Percentiles rank a stretch among this genome's conserved stretches.
Evolutionary conservation across 2,888 invertebrate species (phyloP).

Genomic region (Argyresthia albistria): DNA sequence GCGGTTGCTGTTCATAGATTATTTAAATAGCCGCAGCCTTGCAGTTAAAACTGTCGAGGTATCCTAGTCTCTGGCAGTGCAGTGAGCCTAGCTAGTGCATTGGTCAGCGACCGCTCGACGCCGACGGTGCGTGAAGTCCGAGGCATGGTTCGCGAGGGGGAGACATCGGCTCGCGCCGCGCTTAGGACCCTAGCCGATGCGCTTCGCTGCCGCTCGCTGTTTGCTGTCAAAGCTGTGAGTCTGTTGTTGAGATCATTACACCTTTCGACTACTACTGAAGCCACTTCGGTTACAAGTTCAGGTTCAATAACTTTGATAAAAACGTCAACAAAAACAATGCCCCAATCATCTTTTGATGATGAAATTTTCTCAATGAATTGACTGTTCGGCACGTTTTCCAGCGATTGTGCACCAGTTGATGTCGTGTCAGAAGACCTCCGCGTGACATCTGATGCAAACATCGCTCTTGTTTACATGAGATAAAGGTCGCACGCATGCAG

Average conservation of each 20-base stretch:
- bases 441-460: too few species aligned
- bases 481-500: too few species aligned
- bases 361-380: too few species aligned
- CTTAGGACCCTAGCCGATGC: slow-evolving; percentile 57
- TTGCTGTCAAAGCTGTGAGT: slow-evolving; percentile 51
- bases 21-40: slow-evolving; percentile 16
- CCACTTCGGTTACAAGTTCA: too few species aligned
- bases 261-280: background rate
- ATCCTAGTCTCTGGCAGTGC: slow-evolving; percentile 9
- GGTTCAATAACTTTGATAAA: too few species aligned
- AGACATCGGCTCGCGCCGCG: slow-evolving; percentile 53
- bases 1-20: slow-evolving; percentile 39
- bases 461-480: too few species aligned
- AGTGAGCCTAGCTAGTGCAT: slow-evolving; percentile 31
- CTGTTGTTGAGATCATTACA: slow-evolving; percentile 15
- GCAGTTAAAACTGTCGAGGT: slow-evolving; percentile 41
- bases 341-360: too few species aligned
- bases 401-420: too few species aligned
- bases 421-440: too few species aligned
- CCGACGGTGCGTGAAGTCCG: slow-evolving; percentile 61
- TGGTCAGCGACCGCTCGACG: slow-evolving; percentile 44
- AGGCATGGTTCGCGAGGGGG: slow-evolving; percentile 64
- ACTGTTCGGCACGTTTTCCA: too few species aligned
- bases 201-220: slow-evolving; percentile 57
- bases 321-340: too few species aligned